These are phyloP conservation scores for Agelastica alni DNA, from an alignment of 2,888 invertebrate species.

Conservation along the genomic window DNA sequence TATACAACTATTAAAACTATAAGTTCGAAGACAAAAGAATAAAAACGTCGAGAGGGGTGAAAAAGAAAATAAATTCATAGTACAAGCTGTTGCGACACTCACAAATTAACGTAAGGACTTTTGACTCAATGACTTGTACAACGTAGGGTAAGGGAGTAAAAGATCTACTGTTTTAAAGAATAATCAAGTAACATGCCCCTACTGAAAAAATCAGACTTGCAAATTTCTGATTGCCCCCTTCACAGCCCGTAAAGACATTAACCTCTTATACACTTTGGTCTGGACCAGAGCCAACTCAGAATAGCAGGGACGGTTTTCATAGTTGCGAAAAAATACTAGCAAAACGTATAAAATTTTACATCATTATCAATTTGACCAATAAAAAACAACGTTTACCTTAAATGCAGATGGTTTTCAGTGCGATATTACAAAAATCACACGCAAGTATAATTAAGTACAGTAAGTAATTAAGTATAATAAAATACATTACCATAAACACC, in stretches of 20 bases:
- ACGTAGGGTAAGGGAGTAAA: conserved; percentile 44
- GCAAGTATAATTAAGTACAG: no score
- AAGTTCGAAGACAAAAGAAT: conserved; percentile 17
- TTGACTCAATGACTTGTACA: conserved; percentile 55
- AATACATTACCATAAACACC: no score
- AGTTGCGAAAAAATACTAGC: neutral
- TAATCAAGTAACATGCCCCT: conserved; percentile 54
- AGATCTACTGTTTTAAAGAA: conserved; percentile 57
- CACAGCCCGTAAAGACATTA: conserved; percentile 58
- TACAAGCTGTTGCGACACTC: conserved; percentile 53
- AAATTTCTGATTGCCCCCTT: conserved; percentile 57
- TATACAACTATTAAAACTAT: conserved; percentile 31
- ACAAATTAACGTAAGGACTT: conserved; percentile 55
- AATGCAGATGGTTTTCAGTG: no score
- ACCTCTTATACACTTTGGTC: conserved; percentile 53
- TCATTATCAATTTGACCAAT: no score
- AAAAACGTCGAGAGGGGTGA: conserved; percentile 23
- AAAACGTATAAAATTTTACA: no score
- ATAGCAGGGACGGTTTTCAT: conserved; percentile 9
- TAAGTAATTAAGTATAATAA: no score
- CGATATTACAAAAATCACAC: no score
- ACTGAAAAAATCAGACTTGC: conserved; percentile 58
- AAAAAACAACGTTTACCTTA: no score
- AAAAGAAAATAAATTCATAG: conserved; percentile 46
- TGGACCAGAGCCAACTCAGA: conserved; percentile 25